phyloP scores from a whole-genome alignment of 2,113 vertebrate species.

The Chloebia gouldiae region DNA sequence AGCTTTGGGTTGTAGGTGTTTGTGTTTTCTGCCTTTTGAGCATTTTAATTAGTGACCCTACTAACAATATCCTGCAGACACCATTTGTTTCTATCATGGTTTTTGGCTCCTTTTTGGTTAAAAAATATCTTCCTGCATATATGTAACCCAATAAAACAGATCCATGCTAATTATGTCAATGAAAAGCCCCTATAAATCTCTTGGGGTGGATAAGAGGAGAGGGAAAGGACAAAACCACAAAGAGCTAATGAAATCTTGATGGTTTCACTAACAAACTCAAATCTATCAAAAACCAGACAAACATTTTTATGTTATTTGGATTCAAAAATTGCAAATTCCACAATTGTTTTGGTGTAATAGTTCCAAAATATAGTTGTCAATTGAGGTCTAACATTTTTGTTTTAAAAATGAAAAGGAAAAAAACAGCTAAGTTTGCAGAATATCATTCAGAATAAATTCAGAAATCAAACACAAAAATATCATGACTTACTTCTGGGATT shows the following conservation, averaged over 20 bases:
- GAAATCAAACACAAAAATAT: neutral
- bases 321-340: neutral
- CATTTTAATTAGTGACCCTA: conserved; percentile 62
- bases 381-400: neutral
- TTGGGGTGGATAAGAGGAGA: conserved; percentile 1
- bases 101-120: conserved; percentile 56
- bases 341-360: neutral
- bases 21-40: conserved; percentile 67
- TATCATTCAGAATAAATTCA: neutral
- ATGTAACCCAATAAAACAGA: conserved; percentile 59
- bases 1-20: conserved; percentile 62
- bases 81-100: conserved; percentile 65
- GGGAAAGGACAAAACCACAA: conserved; percentile 39
- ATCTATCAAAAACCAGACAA: conserved; percentile 20
- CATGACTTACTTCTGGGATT: neutral
- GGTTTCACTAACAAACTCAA: conserved; percentile 23
- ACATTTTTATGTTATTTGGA: neutral
- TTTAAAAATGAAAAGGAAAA: neutral
- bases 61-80: conserved; percentile 57
- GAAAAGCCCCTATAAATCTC: conserved; percentile 56
- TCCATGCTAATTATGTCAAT: conserved; percentile 66
- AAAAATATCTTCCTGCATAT: conserved; percentile 65
- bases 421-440: neutral
- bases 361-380: neutral
- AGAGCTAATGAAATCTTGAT: conserved; percentile 45